phyloP scores from a whole-genome alignment of 2,888 invertebrate species.

The Augiades crinisus region DNA sequence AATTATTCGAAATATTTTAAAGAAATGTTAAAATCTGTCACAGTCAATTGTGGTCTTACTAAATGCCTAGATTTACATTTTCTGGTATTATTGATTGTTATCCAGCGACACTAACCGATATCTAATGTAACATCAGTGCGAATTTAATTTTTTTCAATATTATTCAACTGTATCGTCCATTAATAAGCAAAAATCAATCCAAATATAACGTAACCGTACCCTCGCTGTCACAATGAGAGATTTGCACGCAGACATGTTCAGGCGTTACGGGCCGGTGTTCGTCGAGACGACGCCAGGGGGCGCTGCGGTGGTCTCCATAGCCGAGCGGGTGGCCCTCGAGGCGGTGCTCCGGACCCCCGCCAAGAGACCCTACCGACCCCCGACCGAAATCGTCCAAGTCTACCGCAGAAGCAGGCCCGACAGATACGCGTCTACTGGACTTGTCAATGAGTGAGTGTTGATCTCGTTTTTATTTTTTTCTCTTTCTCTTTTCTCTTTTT shows the following conservation, averaged over 20 bases:
- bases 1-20: too few species aligned
- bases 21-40: too few species aligned
- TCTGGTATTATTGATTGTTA: too few species aligned
- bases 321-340: conserved; percentile 87
- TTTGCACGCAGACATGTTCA: conserved; percentile 84
- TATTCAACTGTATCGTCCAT: too few species aligned
- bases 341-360: conserved; percentile 87
- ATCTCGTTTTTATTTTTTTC: background rate
- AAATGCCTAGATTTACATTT: too few species aligned
- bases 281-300: conserved; percentile 89
- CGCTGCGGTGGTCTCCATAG: conserved; percentile 87
- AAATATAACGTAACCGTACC: conserved; percentile 28
- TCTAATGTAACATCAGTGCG: too few species aligned
- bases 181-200: background rate
- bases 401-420: conserved; percentile 89
- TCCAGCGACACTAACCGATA: too few species aligned
- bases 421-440: conserved; percentile 89
- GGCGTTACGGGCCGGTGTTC: conserved; percentile 88
- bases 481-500: too few species aligned
- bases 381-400: conserved; percentile 89
- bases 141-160: too few species aligned
- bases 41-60: too few species aligned
- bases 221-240: conserved; percentile 60
- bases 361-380: conserved; percentile 89
- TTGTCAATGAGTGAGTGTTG: conserved; percentile 90